A percentile compares a stretch with the other conserved stretches of the same genome.
Evolutionary conservation across 2,113 vertebrate genomes (phyloP).

Genomic region (Crotalus helleri): DNA sequence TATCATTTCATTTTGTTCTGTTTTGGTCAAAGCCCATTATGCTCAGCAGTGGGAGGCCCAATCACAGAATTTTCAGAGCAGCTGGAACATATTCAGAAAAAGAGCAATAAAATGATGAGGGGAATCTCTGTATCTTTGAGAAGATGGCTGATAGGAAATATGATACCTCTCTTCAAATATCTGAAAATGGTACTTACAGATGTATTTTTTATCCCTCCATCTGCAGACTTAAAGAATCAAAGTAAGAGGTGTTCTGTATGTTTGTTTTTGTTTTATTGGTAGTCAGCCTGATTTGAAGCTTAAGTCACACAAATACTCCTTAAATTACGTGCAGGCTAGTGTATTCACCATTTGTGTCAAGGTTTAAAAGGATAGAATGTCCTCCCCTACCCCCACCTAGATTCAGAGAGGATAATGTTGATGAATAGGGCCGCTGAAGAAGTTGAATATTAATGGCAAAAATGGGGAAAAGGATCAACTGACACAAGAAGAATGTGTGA

Average conservation of each 20-base stretch:
- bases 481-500: neutral
- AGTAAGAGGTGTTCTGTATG: neutral
- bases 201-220: neutral
- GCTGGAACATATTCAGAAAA: neutral
- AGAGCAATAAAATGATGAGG: neutral
- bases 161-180: neutral
- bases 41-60: neutral
- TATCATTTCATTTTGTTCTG: neutral
- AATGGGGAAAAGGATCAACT: neutral
- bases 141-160: neutral
- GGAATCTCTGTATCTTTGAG: neutral
- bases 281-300: neutral
- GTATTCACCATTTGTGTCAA: neutral
- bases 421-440: neutral
- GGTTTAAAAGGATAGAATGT: neutral
- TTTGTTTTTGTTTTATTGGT: neutral
- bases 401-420: neutral
- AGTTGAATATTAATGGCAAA: neutral
- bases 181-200: neutral
- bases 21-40: neutral
- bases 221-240: neutral
- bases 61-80: neutral
- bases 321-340: neutral
- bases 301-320: neutral
- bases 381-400: neutral